A percentile compares a stretch with the other conserved stretches of the same genome.
phyloP scores from a whole-genome alignment of 2,113 vertebrate species.

The Sylvilagus bachmani region DNA sequence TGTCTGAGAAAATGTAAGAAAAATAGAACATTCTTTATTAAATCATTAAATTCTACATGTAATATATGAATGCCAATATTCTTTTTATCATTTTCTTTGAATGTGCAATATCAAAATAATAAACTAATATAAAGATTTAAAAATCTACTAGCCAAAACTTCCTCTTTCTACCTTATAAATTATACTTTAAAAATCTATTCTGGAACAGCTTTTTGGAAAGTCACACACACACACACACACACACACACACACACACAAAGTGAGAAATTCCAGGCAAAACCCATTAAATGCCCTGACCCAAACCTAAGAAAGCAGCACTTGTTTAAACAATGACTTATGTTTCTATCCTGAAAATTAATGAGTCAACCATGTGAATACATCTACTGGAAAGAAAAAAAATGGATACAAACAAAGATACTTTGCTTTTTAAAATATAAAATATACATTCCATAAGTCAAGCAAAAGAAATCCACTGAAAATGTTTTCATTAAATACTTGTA shows the following conservation, averaged over 20 bases:
- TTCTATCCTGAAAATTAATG: slow-evolving; percentile 34
- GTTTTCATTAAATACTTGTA: slow-evolving; percentile 44
- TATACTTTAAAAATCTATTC: slow-evolving; percentile 62
- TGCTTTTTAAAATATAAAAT: not conserved
- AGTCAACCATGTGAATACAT: slow-evolving; percentile 25
- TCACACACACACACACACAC: not conserved
- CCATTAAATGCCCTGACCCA: slow-evolving; percentile 64
- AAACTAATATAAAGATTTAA: slow-evolving; percentile 1
- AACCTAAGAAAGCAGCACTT: slow-evolving; percentile 56
- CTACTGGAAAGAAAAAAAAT: slow-evolving; percentile 9
- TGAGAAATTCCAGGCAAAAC: slow-evolving; percentile 63
- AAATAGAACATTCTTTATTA: not conserved
- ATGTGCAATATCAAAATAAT: slow-evolving; percentile 1
- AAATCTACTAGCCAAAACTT: slow-evolving; percentile 26
- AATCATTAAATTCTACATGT: not conserved
- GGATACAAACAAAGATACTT: not conserved
- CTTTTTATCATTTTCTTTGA: slow-evolving; percentile 13
- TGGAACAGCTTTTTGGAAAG: slow-evolving; percentile 53
- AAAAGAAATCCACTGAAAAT: slow-evolving; percentile 56
- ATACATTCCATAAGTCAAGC: slow-evolving; percentile 36
- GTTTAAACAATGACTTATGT: slow-evolving; percentile 68
- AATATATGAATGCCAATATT: not conserved
- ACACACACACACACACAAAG: not conserved
- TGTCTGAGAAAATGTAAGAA: not conserved
- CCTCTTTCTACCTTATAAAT: slow-evolving; percentile 52